phyloP scores from a whole-genome alignment of 1,140 invertebrate genomes.

The Adelges cooleyi region DNA sequence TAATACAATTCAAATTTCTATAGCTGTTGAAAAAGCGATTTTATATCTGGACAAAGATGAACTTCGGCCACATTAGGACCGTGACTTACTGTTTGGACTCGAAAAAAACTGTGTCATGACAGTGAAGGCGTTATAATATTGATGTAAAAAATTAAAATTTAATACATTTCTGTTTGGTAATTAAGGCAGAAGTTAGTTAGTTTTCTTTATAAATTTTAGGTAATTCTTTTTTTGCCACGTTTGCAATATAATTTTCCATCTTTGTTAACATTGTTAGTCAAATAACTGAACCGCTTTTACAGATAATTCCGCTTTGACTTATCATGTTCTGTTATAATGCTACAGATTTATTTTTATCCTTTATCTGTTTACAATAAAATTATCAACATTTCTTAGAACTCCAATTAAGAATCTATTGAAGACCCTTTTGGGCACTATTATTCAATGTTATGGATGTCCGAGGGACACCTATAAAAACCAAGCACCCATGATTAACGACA shows the following conservation, averaged over 20 bases:
- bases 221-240: too few species aligned
- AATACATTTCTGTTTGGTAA: too few species aligned
- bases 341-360: too few species aligned
- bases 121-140: slow-evolving; percentile 47
- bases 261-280: too few species aligned
- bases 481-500: slow-evolving; percentile 73
- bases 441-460: slow-evolving; percentile 98
- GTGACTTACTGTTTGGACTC: slow-evolving; percentile 65
- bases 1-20: too few species aligned
- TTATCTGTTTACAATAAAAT: background rate
- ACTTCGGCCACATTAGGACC: slow-evolving; percentile 84
- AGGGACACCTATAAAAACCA: slow-evolving; percentile 90
- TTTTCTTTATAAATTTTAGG: too few species aligned
- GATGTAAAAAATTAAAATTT: slow-evolving; percentile 52
- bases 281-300: too few species aligned
- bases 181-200: too few species aligned
- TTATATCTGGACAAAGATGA: slow-evolving; percentile 78
- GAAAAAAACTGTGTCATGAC: slow-evolving; percentile 45
- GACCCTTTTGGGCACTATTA: slow-evolving; percentile 92
- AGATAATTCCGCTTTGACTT: too few species aligned
- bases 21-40: slow-evolving; percentile 77
- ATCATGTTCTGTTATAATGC: too few species aligned
- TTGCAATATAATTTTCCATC: too few species aligned
- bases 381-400: slow-evolving; percentile 46
- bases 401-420: slow-evolving; percentile 81